Evolutionary conservation across 2,888 invertebrate genomes (phyloP), one percentile per base, ranked within the genome.

Genomic region (Archaeoteleia sp.): DNA sequence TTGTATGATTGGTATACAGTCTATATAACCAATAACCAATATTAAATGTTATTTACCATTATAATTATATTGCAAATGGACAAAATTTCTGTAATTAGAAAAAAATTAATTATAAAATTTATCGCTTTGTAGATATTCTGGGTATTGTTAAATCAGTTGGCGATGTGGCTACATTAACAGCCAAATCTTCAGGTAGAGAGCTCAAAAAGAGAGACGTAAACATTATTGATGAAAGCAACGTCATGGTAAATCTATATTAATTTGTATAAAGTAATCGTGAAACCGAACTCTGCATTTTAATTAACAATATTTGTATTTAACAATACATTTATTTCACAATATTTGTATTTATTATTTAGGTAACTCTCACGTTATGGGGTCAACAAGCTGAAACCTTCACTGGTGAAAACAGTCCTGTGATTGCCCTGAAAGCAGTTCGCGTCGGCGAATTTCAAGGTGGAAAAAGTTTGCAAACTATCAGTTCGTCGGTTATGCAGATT

Each of bases 351-450:
- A 2, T 23, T 17, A 32, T 25, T 15, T 78, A 92, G 92, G 88
- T 95, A 13, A 86, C 86, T n/a, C 81, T 98, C 1, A 97, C 97
- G 0, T 84, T 99, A 0, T 99, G 99, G 99, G 96, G 95, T 1
- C 88, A 87, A 23, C 92, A 95, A 80, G 97, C 98, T 0, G 93
- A 94, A 78, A 91, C 90, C 57, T 98, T 98, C 82, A 91, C 93
- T 76, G 92, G 90, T 0, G 87, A 88, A 46, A 87, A 88, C 2
- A 91, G 93, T 78, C 95, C 97, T 1, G 92, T 98, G 0, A 81
- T 99, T 23, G 92, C 95, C 10, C 88, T 95, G 1, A 98, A 97
- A 88, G 93, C 93, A 1, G 95, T 91, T 0, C 90, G 91, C 14
- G 87, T 99, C 1, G 89, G 92, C 0, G 98, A 98, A 86, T 99